A percentile compares a stretch with the other conserved stretches of the same genome.
These are phyloP conservation scores for Strix uralensis DNA, from an alignment of 2,113 vertebrate genomes.

Conservation along the genomic window DNA sequence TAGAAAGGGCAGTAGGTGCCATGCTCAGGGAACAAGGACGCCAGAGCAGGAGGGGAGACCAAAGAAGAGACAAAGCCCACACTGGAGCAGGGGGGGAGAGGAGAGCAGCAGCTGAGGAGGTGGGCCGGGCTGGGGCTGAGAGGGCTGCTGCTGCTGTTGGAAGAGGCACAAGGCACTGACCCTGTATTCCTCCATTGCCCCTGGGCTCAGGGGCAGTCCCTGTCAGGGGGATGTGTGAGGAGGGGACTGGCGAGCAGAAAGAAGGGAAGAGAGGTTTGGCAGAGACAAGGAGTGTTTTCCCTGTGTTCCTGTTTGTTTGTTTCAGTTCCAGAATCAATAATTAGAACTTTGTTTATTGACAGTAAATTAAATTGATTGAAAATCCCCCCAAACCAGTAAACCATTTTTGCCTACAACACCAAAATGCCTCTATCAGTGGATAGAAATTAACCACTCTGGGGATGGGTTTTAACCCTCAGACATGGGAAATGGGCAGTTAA, in stretches of 20 bases:
- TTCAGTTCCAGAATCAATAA: background rate
- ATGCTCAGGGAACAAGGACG: rapidly evolving
- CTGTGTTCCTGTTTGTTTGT: background rate
- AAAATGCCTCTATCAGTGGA: background rate
- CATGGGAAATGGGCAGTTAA: background rate
- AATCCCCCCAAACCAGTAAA: background rate
- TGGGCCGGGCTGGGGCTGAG: no score
- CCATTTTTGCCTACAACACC: background rate
- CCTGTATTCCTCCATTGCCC: background rate
- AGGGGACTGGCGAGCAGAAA: background rate
- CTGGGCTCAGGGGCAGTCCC: background rate
- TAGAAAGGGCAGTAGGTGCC: background rate
- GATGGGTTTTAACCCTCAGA: background rate
- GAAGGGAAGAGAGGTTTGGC: background rate
- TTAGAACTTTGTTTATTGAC: background rate
- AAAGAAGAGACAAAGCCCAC: rapidly evolving
- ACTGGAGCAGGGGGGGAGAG: background rate
- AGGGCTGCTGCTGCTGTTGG: background rate
- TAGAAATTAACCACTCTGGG: background rate
- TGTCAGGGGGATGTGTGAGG: no score
- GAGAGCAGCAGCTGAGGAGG: rapidly evolving
- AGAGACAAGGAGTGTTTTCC: background rate
- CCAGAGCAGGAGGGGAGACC: background rate
- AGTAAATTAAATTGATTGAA: background rate
- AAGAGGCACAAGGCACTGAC: background rate